phyloP scores from a whole-genome alignment of 2,797 vertebrate species.

The Garrulus glandarius region DNA sequence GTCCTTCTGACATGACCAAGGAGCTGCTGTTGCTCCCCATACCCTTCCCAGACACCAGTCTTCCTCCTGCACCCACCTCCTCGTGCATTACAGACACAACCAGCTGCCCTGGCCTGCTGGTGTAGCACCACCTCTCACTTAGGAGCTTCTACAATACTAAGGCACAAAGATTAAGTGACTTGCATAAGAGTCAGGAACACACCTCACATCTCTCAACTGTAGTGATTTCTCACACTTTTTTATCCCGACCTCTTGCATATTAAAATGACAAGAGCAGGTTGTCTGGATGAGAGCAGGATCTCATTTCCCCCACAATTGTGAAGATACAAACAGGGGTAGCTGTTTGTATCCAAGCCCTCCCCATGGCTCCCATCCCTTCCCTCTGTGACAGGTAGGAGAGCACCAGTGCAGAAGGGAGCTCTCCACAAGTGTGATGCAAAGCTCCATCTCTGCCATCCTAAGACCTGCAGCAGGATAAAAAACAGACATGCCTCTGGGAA shows the following conservation, averaged over 20 bases:
- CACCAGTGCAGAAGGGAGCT: neutral
- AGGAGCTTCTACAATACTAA: constrained; percentile 31
- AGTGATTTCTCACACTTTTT: neutral
- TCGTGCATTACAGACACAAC: neutral
- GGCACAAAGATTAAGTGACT: constrained; percentile 49
- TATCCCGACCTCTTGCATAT: constrained; percentile 25
- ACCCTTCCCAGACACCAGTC: neutral
- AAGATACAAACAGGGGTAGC: constrained; percentile 3
- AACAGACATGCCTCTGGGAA: neutral
- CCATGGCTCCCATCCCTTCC: neutral
- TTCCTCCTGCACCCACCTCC: neutral
- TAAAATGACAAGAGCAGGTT: neutral
- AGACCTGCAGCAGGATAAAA: neutral
- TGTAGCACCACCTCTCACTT: neutral
- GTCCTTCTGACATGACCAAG: neutral
- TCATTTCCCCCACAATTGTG: neutral
- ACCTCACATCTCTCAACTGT: neutral
- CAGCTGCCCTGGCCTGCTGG: neutral
- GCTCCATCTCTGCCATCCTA: neutral
- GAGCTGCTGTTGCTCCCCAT: neutral
- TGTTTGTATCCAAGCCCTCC: neutral
- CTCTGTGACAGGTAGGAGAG: neutral
- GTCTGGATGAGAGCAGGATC: neutral
- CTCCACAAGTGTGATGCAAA: neutral
- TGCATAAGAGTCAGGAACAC: constrained; percentile 16